Conservation (phyloP, 2,113 vertebrate genomes). For the Balaeniceps rex region DNA sequence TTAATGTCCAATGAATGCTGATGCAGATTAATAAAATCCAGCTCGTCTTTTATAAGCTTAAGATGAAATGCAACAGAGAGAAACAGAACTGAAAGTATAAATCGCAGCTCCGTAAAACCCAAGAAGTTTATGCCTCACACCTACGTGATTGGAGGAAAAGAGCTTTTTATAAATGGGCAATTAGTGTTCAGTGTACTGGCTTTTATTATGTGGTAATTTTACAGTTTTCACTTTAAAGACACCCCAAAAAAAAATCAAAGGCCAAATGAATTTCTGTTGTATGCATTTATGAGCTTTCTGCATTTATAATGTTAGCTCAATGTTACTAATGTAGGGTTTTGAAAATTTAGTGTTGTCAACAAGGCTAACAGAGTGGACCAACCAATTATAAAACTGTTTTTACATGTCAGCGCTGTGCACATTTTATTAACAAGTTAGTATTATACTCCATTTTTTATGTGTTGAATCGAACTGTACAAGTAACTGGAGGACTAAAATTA, state of each 20-base stretch:
- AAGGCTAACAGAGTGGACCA: slow-evolving; percentile 69
- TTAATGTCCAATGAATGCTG: slow-evolving; percentile 57
- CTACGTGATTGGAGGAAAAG: slow-evolving; percentile 59
- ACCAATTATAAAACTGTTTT: slow-evolving; percentile 73
- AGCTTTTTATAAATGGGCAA: slow-evolving; percentile 69
- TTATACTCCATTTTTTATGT: slow-evolving; percentile 72
- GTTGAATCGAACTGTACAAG: slow-evolving; percentile 71
- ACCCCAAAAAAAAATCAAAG: slow-evolving; percentile 51
- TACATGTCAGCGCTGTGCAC: slow-evolving; percentile 75
- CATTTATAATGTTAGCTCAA: slow-evolving; percentile 70
- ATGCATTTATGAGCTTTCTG: slow-evolving; percentile 74
- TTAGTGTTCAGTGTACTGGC: slow-evolving; percentile 70
- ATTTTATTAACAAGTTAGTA: slow-evolving; percentile 78
- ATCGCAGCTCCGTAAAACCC: slow-evolving; percentile 50
- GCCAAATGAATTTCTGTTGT: slow-evolving; percentile 69
- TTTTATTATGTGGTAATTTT: slow-evolving; percentile 84
- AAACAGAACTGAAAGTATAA: slow-evolving; percentile 48
- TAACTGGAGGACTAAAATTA: slow-evolving; percentile 64
- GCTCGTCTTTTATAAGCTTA: slow-evolving; percentile 61
- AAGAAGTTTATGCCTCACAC: slow-evolving; percentile 63
- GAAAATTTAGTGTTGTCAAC: slow-evolving; percentile 77
- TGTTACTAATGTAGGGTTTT: slow-evolving; percentile 61
- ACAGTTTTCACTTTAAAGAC: slow-evolving; percentile 76
- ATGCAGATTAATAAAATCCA: slow-evolving; percentile 66
- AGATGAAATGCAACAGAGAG: slow-evolving; percentile 55